Base-by-base conservation (phyloP, 1,140 invertebrate species). In the Eciton burchellii region DNA sequence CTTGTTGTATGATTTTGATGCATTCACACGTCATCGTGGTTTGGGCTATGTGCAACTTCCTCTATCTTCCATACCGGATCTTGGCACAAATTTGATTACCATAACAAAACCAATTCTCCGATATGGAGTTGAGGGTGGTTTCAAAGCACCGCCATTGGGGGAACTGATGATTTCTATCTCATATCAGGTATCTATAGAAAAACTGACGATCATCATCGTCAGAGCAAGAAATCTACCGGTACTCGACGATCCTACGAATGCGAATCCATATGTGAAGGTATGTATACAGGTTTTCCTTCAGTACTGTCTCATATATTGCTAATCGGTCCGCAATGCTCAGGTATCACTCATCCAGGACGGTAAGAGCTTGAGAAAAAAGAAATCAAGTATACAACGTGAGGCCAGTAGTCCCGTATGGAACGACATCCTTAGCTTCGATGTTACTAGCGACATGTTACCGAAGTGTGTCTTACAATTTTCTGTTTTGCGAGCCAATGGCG, bases 331-430 rank as follows among this genome's bases (percentile, higher is more conserved):
- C 24, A 49, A 47, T 49, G 82, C 81, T 6, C 60, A 92, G 91
- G 91, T 98, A 8, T 96, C 96, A 85, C 94, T 98, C 0, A 95
- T 97, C 19, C 96, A 97, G 29, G 97, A 97, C 90, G 96, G 96
- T 19, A 96, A 96, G 90, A 95, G 95, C 83, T 95, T 96, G 81
- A 98, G 98, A 94, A 98, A 98, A 93, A 98, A 98, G 93, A 98
- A 98, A 94, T 98, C 98, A 0, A 96, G 97, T 41, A 97, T 98
- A 0, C 97, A 97, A 89, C 95, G 97, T 83, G 98, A 98, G 86
- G 94, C 97, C 0, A 94, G 97, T 0, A 97, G 96, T 92, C 97
- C 97, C 0, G 97, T 98, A 0, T 98, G 98, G 93, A 98, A 98
- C 91, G 97, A 98, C 90, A 97, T 97, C 0, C 94, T 98, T 82